Evolutionary conservation across 2,888 invertebrate species (phyloP).

Genomic region (Chesias legatella): DNA sequence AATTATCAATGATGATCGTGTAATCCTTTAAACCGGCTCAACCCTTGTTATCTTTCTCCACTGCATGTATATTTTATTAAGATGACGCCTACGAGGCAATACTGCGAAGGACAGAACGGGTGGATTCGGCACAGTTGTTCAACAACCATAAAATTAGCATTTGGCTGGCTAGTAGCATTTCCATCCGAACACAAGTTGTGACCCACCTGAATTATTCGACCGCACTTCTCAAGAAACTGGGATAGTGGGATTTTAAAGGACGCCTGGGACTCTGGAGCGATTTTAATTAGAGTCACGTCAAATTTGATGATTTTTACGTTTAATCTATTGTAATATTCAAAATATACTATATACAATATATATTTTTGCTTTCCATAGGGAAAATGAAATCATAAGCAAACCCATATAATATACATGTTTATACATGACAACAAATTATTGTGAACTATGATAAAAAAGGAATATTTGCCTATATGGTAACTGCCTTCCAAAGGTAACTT

Average conservation of each 20-base stretch:
- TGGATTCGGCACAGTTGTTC: constrained; percentile 75
- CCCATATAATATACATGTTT: too few relatives aligned
- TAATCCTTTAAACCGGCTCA: constrained; percentile 39
- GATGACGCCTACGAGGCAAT: constrained; percentile 71
- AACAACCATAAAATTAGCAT: constrained; percentile 81
- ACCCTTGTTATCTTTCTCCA: constrained; percentile 52
- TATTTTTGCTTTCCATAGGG: too few relatives aligned
- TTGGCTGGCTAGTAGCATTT: constrained; percentile 74
- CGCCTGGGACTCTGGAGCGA: background rate
- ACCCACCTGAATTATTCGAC: constrained; percentile 73
- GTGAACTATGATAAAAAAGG: too few relatives aligned
- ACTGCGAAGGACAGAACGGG: constrained; percentile 69
- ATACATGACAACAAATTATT: too few relatives aligned
- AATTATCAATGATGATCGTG: constrained; percentile 32
- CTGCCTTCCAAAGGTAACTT: too few relatives aligned
- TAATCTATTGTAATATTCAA: too few relatives aligned
- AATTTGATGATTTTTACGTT: too few relatives aligned
- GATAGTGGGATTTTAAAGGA: constrained; percentile 1
- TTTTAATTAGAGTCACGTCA: background rate
- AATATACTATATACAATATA: too few relatives aligned
- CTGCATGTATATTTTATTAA: constrained; percentile 67
- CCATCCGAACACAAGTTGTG: constrained; percentile 65
- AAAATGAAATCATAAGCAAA: too few relatives aligned
- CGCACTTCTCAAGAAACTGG: constrained; percentile 57
- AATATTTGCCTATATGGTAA: too few relatives aligned